Conservation (phyloP, 1,140 invertebrate species). For the Bombus impatiens region DNA sequence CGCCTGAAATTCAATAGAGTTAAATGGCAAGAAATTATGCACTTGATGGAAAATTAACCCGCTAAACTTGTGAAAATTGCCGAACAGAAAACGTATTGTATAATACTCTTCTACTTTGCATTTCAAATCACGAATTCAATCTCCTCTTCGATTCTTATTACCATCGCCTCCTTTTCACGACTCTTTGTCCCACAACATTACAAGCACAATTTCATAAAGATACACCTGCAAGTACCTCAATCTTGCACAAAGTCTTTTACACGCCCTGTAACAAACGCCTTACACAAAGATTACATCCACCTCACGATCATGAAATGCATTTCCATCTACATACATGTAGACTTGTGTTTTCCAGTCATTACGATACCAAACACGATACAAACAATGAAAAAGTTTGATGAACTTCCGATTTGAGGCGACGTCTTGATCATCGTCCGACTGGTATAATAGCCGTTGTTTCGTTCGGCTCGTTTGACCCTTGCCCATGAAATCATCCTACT, state of each 20-base stretch:
- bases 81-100: too few species aligned
- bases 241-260: not conserved
- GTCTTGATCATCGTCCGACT: slow-evolving; percentile 42
- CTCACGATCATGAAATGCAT: slow-evolving; percentile 4
- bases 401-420: slow-evolving; percentile 44
- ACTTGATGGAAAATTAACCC: too few species aligned
- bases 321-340: not conserved
- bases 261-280: not conserved
- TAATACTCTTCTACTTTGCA: too few species aligned
- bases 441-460: slow-evolving; percentile 83
- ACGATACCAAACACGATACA: not conserved
- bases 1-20: too few species aligned
- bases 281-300: not conserved
- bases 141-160: too few species aligned
- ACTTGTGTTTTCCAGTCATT: not conserved
- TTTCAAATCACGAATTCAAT: too few species aligned
- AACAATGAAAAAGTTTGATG: not conserved
- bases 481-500: slow-evolving; percentile 73
- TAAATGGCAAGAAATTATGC: too few species aligned
- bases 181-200: too few species aligned
- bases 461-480: slow-evolving; percentile 63
- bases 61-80: too few species aligned
- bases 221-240: not conserved
- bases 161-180: too few species aligned
- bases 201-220: not conserved